Evolutionary conservation across 2,797 vertebrate genomes (phyloP), one percentile per base, ranked within the genome.

Genomic region (Emydoidea blandingii): DNA sequence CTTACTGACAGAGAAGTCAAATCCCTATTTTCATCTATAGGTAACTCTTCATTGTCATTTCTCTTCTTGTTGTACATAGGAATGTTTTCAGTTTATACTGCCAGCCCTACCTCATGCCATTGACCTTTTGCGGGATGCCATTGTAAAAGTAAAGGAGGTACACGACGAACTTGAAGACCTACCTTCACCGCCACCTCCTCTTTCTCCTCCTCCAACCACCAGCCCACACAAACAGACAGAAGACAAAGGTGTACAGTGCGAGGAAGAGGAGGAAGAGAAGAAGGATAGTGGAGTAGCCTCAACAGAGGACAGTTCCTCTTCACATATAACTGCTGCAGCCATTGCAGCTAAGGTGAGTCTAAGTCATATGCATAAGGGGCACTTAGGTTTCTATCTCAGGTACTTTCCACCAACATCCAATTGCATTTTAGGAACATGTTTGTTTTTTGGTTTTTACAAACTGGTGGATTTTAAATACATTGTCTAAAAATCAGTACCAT

Each of bases 61-160:
- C 94, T 97, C 76, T 94, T 98, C 85, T 95, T n/a, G 49, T 88
- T n/a, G 49, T 88, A 94, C 90, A 14, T 97, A 99, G 99, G 99
- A 99, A 98, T 99, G 99, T 98, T 99, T 99, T 98, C 99, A 99
- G 98, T 99, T 99, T 98, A 99, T 99, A 98, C 98, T 99, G 97
- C 99, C 99, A 87, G 99, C 99, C 94, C 98, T 99, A 99, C 99
- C 99, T 98, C 99, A 99, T 6, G 99, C 99, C 98, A 99, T 99
- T 96, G 99, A 99, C 97, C 99, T 99, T 90, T 98, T 99, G 97
- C 99, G 99, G 87, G 99, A 99, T 96, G 99, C 99, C n/a, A 99
- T 99, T 98, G 99, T 99, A 97, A 99, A 99, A 98, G 99, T 99
- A 97, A 99, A 99, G 98, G 99, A 99, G 98, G 99, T 99, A 11